A percentile compares a stretch with the other conserved stretches of the same genome.
phyloP scores from a whole-genome alignment of 2,888 invertebrate genomes.

The Formica aserva region DNA sequence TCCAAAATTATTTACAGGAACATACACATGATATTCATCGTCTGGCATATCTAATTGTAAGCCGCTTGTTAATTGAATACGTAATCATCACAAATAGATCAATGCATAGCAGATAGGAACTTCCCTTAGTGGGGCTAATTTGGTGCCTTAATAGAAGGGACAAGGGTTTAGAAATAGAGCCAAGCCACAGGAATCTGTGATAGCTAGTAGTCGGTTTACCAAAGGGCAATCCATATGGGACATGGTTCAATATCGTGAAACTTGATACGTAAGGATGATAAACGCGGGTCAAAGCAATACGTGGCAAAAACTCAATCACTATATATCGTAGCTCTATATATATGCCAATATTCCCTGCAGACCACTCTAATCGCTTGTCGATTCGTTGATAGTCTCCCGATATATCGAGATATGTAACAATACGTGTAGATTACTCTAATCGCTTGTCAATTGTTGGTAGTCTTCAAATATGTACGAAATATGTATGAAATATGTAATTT shows the following conservation, averaged over 20 bases:
- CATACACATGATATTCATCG: background rate
- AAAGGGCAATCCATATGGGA: slow-evolving; percentile 59
- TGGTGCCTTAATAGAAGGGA: slow-evolving; percentile 60
- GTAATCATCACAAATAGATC: slow-evolving; percentile 52
- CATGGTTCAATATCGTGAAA: slow-evolving; percentile 66
- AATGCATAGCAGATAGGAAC: slow-evolving; percentile 6
- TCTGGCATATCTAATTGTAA: background rate
- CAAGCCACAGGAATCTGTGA: slow-evolving; percentile 69
- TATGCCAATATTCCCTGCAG: slow-evolving; percentile 35
- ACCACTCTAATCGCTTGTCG: slow-evolving; percentile 33
- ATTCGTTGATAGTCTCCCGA: background rate
- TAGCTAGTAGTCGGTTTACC: slow-evolving; percentile 61
- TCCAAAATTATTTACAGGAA: background rate
- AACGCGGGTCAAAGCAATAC: slow-evolving; percentile 50
- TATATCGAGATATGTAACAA: background rate
- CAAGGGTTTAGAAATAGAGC: slow-evolving; percentile 59
- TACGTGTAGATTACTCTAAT: slow-evolving; percentile 16
- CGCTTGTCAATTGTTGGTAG: background rate
- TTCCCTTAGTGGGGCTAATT: slow-evolving; percentile 30
- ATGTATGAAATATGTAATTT: too few species aligned
- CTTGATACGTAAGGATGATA: slow-evolving; percentile 43
- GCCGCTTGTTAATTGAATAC: slow-evolving; percentile 44
- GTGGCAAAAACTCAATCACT: slow-evolving; percentile 45
- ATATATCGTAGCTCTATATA: background rate
- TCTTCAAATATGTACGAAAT: background rate